Base-by-base conservation (phyloP, 1,140 invertebrate genomes). In the Adoxophyes honmai region DNA sequence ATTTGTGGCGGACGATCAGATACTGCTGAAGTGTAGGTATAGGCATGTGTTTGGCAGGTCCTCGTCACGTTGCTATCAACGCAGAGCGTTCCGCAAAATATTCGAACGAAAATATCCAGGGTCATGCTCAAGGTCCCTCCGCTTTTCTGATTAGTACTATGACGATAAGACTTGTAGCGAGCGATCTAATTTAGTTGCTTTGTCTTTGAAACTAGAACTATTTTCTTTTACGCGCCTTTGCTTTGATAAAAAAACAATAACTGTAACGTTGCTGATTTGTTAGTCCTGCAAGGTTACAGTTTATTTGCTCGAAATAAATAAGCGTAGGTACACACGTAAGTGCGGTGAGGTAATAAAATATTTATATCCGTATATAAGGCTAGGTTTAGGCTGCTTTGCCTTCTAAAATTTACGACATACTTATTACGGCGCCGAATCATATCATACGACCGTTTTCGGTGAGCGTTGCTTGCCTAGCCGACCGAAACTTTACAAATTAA, bases 101-200 rank as follows among this genome's bases (percentile, higher is more conserved):
- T 78, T 78, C 81, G 82, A 78, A 86, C 84, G 84, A 87, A 85
- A 84, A 84, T 87, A 84, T 73, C 75, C 82, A 87, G 74, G 84
- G 82, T 82, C 82, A 84, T 66, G 73, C 76, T 79, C 81, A 86
- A 88, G 84, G 84, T 78, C 75, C 72, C 57, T 65, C 66, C 72
- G 77, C 78, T 82, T 83, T 83, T 80, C 82, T 85, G 84, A 88
- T 88, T 86, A 86, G 76, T 69, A 69, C 62, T 69, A 70, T 62
- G 60, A 52, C 73, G 84, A 88, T 86, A 88, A 86, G 78, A 72
- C 76, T 62, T 56, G 51, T 55, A 36, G 57, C 42, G 56, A 16
- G 48, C 68, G 69, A 55, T 14, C 56, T 16, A 81, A 77, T 68
- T 60, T 74, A 51, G 59, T 68, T 63, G 68, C 61, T 76, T 67